Evolutionary conservation across 2,113 vertebrate genomes (phyloP).

Genomic region (Perca schrenkii): DNA sequence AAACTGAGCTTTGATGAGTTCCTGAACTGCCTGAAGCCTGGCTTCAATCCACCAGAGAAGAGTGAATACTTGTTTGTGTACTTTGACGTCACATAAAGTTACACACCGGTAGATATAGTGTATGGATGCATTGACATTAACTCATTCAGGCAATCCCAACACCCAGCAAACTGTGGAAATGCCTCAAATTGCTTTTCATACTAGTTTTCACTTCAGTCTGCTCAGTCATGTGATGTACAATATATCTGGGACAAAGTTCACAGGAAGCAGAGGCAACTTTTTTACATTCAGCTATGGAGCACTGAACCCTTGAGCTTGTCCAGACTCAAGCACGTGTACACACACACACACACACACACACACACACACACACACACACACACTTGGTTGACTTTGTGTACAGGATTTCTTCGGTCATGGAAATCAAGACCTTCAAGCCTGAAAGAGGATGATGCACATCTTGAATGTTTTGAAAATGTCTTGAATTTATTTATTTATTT

Average conservation of each 20-base stretch:
- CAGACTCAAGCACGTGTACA: conserved; percentile 38
- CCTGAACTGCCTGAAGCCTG: conserved; percentile 96
- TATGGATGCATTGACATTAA: not conserved
- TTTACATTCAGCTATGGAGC: not conserved
- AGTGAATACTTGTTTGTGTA: conserved; percentile 83
- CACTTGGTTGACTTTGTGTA: conserved; percentile 4
- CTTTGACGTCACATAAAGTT: not conserved
- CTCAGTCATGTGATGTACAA: conserved; percentile 14
- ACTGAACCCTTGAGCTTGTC: conserved; percentile 20
- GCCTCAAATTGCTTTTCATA: conserved; percentile 2
- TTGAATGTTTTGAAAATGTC: conserved; percentile 1
- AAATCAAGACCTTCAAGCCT: not conserved
- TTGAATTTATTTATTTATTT: not conserved
- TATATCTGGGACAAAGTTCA: conserved; percentile 71
- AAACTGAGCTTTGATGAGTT: conserved; percentile 98
- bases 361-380: not conserved
- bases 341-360: not conserved
- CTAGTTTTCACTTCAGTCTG: conserved; percentile 3
- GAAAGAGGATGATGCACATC: not conserved
- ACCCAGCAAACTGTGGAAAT: conserved; percentile 9
- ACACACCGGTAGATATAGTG: not conserved
- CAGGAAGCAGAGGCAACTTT: conserved; percentile 16
- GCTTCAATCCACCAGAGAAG: conserved; percentile 96
- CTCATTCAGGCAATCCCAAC: not conserved
- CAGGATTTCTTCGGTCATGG: not conserved